Percentiles rank a stretch among this genome's conserved stretches.
Conservation (phyloP, 2,113 vertebrate species). For the Antechinus flavipes region DNA sequence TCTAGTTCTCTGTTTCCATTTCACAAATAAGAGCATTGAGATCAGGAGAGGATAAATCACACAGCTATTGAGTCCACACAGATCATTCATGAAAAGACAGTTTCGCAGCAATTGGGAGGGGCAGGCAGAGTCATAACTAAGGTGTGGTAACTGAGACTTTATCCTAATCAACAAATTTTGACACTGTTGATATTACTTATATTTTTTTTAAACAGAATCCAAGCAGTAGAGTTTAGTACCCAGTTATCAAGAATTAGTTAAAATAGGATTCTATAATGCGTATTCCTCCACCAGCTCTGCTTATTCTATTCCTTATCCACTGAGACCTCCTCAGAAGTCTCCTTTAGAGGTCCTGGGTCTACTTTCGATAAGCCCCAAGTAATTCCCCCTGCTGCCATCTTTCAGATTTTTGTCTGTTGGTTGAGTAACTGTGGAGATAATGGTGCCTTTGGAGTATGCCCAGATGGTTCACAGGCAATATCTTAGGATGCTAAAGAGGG, state of each 20-base stretch:
- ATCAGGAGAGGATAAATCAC: neutral
- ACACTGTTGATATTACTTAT: neutral
- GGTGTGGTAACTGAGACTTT: neutral
- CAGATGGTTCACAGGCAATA: neutral
- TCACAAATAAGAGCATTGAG: neutral
- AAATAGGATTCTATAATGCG: neutral
- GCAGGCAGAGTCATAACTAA: neutral
- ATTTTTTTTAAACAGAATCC: neutral
- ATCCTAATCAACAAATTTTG: neutral
- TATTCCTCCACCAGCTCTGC: neutral
- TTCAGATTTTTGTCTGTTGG: neutral
- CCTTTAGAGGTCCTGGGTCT: neutral
- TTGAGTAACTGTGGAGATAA: neutral
- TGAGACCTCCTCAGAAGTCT: neutral
- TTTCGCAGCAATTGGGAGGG: neutral
- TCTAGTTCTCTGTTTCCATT: neutral
- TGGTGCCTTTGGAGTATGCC: neutral
- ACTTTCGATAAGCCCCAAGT: neutral
- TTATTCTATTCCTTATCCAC: neutral
- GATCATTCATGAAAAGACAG: constrained; percentile 8
- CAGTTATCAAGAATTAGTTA: neutral
- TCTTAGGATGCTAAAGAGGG: neutral
- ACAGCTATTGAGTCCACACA: neutral
- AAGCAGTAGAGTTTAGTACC: neutral
- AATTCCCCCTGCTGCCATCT: neutral